Evolutionary conservation across 1,140 invertebrate species (phyloP).

Genomic region (Brachionus plicatilis): DNA sequence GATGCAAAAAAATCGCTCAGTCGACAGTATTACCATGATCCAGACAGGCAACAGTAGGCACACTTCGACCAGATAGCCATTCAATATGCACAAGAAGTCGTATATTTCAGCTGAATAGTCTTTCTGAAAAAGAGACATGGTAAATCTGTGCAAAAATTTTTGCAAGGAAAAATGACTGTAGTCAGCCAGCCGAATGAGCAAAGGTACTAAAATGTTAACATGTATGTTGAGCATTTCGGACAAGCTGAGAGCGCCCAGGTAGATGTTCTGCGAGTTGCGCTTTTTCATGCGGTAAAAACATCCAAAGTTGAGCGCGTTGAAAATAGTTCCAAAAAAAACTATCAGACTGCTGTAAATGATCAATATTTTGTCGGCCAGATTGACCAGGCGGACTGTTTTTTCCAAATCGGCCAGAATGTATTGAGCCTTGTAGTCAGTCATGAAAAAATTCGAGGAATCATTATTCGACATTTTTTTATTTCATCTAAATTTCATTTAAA

Average conservation of each 20-base stretch:
- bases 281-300: conserved; percentile 37
- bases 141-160: not conserved
- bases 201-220: conserved; percentile 22
- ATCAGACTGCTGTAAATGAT: not conserved
- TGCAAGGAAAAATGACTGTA: not conserved
- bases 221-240: conserved; percentile 20
- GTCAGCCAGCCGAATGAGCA: not conserved
- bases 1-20: not conserved
- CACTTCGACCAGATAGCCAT: conserved; percentile 2
- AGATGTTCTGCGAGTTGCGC: conserved; percentile 36
- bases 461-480: not conserved
- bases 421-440: not conserved
- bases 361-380: not conserved
- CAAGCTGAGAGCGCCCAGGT: not conserved
- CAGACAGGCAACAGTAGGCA: not conserved
- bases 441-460: not conserved
- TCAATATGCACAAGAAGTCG: not conserved
- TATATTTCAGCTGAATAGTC: not conserved
- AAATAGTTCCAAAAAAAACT: not conserved
- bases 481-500: not conserved
- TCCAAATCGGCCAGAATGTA: not conserved
- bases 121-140: not conserved
- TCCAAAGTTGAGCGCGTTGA: not conserved
- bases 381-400: not conserved
- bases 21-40: conserved; percentile 30